A percentile compares a stretch with the other conserved stretches of the same genome.
Evolutionary conservation across 1,140 invertebrate genomes (phyloP).

Genomic region (Brevipalpus yothersi): DNA sequence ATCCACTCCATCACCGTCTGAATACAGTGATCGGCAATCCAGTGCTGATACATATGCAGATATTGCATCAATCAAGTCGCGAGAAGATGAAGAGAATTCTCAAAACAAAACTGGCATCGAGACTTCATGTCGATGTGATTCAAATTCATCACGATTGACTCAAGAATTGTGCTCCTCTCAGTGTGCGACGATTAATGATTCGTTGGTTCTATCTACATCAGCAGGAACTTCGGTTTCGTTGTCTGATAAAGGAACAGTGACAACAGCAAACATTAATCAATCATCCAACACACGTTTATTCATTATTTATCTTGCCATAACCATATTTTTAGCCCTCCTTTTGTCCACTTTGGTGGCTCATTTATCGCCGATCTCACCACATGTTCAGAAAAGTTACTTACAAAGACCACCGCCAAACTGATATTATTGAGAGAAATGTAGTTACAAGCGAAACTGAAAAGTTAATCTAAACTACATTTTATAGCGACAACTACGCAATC

Average conservation of each 20-base stretch:
- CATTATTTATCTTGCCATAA: not conserved
- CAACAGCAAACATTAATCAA: not conserved
- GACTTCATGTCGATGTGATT: not conserved
- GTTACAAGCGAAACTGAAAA: too few species aligned
- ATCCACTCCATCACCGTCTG: not conserved
- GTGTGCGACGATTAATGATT: not conserved
- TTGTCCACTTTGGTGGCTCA: not conserved
- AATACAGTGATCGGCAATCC: not conserved
- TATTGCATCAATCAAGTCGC: not conserved
- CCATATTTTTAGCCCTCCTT: not conserved
- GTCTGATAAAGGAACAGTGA: not conserved
- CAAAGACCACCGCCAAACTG: not conserved
- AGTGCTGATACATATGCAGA: not conserved
- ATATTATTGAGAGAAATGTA: not conserved
- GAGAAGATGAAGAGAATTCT: not conserved
- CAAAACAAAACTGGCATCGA: not conserved
- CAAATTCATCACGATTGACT: not conserved
- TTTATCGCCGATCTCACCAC: not conserved
- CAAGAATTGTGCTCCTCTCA: not conserved
- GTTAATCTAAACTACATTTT: too few species aligned
- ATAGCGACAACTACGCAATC: too few species aligned
- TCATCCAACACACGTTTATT: not conserved
- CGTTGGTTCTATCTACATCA: not conserved
- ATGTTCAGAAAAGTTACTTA: not conserved
- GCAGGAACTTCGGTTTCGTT: not conserved